phyloP scores from a whole-genome alignment of 37 sponge, comb jelly and placozoan genomes.

The Chondrilla cf. caribensis region DNA sequence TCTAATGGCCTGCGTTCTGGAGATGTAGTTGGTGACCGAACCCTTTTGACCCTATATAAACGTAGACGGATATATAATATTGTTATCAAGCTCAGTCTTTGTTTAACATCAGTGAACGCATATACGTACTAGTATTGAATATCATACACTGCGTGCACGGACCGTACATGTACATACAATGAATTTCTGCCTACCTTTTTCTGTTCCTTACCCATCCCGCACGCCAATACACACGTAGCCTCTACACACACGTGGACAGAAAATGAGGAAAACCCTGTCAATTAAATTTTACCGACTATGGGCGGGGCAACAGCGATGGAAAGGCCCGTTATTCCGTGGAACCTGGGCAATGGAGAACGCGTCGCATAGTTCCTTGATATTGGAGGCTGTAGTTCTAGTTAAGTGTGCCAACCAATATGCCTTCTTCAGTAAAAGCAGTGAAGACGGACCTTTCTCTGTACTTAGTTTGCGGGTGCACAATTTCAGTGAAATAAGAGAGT shows the following conservation, averaged over 20 bases:
- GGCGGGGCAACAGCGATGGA: neutral
- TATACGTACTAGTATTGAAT: too few species aligned
- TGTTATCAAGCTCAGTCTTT: neutral
- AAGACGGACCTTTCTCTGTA: neutral
- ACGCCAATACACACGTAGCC: neutral
- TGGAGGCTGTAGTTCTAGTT: neutral
- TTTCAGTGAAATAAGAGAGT: too few species aligned
- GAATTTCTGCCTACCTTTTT: conserved; percentile 1
- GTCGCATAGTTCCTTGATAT: too few species aligned
- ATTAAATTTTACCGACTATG: neutral
- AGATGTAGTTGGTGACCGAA: conserved; percentile 85
- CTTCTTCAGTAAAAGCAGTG: neutral
- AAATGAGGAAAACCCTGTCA: neutral
- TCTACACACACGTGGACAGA: neutral
- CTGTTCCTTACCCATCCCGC: neutral
- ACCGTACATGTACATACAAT: too few species aligned
- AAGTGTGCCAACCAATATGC: neutral
- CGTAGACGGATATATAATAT: neutral
- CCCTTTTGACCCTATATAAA: conserved; percentile 83
- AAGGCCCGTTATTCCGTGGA: neutral
- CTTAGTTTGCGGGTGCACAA: neutral
- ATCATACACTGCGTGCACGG: too few species aligned
- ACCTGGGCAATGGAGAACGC: neutral
- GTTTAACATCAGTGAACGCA: too few species aligned
- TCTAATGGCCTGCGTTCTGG: conserved; percentile 85